phyloP scores from a whole-genome alignment of 2,797 vertebrate species.

The Nannoperca obscura region DNA sequence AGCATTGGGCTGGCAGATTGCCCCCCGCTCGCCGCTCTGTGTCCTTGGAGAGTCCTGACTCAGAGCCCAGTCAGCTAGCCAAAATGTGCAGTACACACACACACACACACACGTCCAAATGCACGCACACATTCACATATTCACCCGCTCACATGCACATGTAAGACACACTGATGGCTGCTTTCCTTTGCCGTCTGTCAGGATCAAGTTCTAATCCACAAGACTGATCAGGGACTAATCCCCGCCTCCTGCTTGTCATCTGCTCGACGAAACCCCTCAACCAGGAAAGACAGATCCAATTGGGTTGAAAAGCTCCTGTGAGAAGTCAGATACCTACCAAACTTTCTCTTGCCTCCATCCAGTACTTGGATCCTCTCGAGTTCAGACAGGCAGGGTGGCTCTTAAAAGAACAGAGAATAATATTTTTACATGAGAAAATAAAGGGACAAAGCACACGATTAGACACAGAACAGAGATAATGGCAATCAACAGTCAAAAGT shows the following conservation, averaged over 20 bases:
- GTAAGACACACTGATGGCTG: slow-evolving; percentile 52
- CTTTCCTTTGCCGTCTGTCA: slow-evolving; percentile 62
- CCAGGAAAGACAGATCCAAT: slow-evolving; percentile 42
- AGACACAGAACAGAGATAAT: background rate
- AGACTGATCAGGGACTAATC: slow-evolving; percentile 80
- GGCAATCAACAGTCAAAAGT: background rate
- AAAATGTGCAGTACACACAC: slow-evolving; percentile 59
- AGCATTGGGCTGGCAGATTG: slow-evolving; percentile 57
- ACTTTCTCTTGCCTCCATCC: slow-evolving; percentile 93
- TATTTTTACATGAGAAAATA: background rate
- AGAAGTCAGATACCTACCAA: slow-evolving; percentile 85
- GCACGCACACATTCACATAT: slow-evolving; percentile 16
- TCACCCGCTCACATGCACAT: slow-evolving; percentile 25
- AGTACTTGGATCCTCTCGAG: slow-evolving; percentile 95
- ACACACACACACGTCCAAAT: slow-evolving; percentile 18
- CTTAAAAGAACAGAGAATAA: slow-evolving; percentile 74
- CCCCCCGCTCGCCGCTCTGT: slow-evolving; percentile 50
- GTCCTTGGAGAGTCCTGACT: slow-evolving; percentile 85
- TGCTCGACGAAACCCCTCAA: slow-evolving; percentile 64
- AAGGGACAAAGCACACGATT: background rate
- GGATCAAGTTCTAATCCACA: slow-evolving; percentile 71
- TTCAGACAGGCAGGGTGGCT: slow-evolving; percentile 94
- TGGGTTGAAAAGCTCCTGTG: slow-evolving; percentile 37
- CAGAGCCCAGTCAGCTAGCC: slow-evolving; percentile 73
- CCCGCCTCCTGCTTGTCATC: slow-evolving; percentile 76